These are phyloP conservation scores for Dasypolia templi DNA, from an alignment of 2,888 invertebrate species.

Conservation along the genomic window DNA sequence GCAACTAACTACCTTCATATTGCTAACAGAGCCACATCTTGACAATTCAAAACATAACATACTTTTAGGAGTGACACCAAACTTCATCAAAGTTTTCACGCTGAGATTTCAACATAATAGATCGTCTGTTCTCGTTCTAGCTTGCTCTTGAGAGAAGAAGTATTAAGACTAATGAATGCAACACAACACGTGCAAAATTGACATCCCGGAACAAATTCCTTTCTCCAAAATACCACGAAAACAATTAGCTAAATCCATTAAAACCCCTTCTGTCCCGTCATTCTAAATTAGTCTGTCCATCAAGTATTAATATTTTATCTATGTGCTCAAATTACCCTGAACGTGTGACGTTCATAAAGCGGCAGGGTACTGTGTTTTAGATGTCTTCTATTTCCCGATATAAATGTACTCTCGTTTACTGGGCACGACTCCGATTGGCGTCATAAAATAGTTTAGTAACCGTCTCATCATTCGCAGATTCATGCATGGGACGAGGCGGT, in stretches of 20 bases:
- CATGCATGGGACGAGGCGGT: neutral
- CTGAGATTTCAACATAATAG: no score
- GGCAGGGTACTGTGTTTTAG: neutral
- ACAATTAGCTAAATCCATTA: slow-evolving; percentile 28
- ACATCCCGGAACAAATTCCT: slow-evolving; percentile 11
- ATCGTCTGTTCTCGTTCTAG: neutral
- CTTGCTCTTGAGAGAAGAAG: neutral
- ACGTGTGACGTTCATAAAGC: slow-evolving; percentile 21
- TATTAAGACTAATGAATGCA: neutral
- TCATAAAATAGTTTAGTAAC: slow-evolving; percentile 47
- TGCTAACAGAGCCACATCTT: no score
- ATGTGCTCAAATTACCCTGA: slow-evolving; percentile 47
- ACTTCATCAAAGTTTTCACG: no score
- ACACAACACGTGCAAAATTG: slow-evolving; percentile 7
- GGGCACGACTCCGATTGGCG: slow-evolving; percentile 27
- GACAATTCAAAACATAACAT: no score
- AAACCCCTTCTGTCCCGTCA: slow-evolving; percentile 31
- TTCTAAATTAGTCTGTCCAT: slow-evolving; percentile 41
- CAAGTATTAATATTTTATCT: slow-evolving; percentile 38
- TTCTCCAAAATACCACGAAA: slow-evolving; percentile 15
- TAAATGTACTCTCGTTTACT: slow-evolving; percentile 40
- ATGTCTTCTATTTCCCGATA: slow-evolving; percentile 55
- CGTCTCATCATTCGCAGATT: slow-evolving; percentile 24
- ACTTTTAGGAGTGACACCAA: no score
- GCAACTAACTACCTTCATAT: no score